A percentile compares a stretch with the other conserved stretches of the same genome.
These are phyloP conservation scores for Zosterops pallidus DNA, from an alignment of 2,113 vertebrate genomes.

Conservation along the genomic window DNA sequence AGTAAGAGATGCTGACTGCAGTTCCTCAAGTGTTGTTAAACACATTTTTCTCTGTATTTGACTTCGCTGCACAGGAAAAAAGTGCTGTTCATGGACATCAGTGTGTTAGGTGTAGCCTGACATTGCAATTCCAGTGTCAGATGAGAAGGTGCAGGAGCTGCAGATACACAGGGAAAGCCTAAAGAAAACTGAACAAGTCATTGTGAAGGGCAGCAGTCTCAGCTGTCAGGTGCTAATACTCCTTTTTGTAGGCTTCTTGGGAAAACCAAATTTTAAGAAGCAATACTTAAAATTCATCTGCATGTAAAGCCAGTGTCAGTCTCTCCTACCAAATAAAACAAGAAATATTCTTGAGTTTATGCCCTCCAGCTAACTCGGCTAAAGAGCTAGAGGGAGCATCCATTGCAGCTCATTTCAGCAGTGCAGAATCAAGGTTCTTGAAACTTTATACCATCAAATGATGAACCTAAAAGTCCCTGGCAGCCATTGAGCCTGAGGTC, in stretches of 20 bases:
- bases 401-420: background rate
- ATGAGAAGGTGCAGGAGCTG: background rate
- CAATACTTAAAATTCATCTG: background rate
- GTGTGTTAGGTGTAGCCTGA: background rate
- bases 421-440: constrained; percentile 7
- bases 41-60: background rate
- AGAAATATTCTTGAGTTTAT: background rate
- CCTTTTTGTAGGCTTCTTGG: background rate
- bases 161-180: background rate
- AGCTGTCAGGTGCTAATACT: background rate
- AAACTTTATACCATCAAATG: constrained; percentile 51
- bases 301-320: background rate
- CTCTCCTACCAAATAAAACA: background rate
- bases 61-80: background rate
- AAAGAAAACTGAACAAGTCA: background rate
- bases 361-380: background rate
- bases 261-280: background rate
- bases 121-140: background rate
- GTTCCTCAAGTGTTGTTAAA: background rate
- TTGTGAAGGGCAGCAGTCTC: background rate
- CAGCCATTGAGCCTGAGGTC: constrained; percentile 43
- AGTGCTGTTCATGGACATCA: background rate
- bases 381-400: background rate
- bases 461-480: background rate
- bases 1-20: background rate